Conservation (phyloP, 2,113 vertebrate genomes). For the Paraplagusia blochii region DNA sequence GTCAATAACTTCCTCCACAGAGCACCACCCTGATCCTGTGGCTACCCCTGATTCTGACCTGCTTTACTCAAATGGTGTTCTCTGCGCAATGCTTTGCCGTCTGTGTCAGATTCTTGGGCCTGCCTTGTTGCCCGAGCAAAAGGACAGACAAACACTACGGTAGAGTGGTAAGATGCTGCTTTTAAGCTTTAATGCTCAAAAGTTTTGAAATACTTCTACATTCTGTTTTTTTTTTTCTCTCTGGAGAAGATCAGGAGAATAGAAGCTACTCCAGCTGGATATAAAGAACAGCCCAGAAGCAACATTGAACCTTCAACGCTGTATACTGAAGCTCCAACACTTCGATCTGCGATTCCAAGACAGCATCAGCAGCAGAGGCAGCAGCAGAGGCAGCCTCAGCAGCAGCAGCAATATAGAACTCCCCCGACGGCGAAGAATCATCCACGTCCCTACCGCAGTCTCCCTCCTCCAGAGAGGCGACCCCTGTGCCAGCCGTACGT, state of each 20-base stretch:
- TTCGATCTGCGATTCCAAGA: no score
- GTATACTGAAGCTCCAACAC: slow-evolving; percentile 4
- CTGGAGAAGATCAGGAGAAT: neutral
- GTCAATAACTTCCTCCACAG: no score
- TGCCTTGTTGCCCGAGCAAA: slow-evolving; percentile 59
- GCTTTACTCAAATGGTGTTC: slow-evolving; percentile 74
- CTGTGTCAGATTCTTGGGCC: slow-evolving; percentile 67
- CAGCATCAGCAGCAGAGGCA: no score
- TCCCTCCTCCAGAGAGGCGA: slow-evolving; percentile 37
- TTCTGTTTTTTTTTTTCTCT: neutral
- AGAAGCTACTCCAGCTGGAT: neutral
- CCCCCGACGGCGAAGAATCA: slow-evolving; percentile 3
- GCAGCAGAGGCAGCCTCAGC: no score
- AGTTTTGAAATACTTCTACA: no score
- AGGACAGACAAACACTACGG: slow-evolving; percentile 20
- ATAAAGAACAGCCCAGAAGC: neutral
- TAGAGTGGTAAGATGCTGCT: slow-evolving; percentile 45
- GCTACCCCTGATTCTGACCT: slow-evolving; percentile 80
- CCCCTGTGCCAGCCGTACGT: slow-evolving; percentile 27
- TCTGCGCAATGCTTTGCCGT: slow-evolving; percentile 73
- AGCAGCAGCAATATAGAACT: neutral
- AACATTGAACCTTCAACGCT: neutral
- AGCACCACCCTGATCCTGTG: slow-evolving; percentile 87
- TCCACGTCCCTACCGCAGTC: slow-evolving; percentile 26
- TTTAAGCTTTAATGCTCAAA: neutral